phyloP scores from a whole-genome alignment of 2,113 vertebrate genomes.

The Psilopsiagon aurifrons region DNA sequence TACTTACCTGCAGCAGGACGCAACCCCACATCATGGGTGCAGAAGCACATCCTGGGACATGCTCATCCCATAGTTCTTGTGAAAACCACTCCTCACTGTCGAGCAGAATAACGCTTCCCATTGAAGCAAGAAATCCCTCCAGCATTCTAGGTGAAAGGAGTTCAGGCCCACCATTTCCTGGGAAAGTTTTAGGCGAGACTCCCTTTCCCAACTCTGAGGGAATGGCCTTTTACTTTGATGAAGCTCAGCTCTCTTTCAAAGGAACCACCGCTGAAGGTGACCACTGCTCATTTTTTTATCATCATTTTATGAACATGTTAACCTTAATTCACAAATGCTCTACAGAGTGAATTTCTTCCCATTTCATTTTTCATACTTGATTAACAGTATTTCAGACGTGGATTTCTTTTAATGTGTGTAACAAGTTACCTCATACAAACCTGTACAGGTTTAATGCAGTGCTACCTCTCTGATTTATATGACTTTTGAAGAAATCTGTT shows the following conservation, averaged over 20 bases:
- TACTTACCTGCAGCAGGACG: neutral
- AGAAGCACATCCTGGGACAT: neutral
- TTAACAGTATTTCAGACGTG: neutral
- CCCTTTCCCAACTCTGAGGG: neutral
- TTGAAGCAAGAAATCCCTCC: neutral
- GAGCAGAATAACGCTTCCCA: no score
- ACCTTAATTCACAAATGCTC: neutral
- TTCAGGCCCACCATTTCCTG: neutral
- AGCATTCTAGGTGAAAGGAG: neutral
- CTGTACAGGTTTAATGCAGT: neutral
- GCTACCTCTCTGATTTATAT: neutral
- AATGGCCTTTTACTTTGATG: neutral
- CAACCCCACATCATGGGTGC: neutral
- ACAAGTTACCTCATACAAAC: neutral
- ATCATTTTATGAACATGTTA: neutral
- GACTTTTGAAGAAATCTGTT: neutral
- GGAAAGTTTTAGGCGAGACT: neutral
- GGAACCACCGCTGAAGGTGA: slow-evolving; percentile 10
- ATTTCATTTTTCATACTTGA: neutral
- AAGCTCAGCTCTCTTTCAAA: neutral
- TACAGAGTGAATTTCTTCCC: neutral
- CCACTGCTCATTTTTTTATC: neutral
- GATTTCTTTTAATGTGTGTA: neutral
- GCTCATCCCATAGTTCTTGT: neutral
- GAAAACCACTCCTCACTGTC: neutral